phyloP scores from a whole-genome alignment of 2,888 invertebrate species.

The Pogonocherus hispidulus region DNA sequence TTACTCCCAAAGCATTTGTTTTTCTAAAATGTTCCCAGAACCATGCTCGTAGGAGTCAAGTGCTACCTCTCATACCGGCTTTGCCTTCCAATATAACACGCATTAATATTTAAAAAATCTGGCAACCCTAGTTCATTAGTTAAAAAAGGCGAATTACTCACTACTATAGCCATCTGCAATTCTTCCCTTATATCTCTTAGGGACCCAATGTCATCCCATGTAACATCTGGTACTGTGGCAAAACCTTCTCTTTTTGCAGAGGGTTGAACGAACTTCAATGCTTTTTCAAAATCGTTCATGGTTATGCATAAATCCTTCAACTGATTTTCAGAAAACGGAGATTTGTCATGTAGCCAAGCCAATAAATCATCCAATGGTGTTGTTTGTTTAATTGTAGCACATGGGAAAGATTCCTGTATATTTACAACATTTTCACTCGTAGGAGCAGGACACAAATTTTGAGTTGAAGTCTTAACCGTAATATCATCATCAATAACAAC shows the following conservation, averaged over 20 bases:
- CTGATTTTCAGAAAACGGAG: conserved; percentile 75
- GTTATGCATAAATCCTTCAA: conserved; percentile 78
- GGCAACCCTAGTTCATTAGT: too few species aligned
- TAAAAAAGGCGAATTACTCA: conserved; percentile 61
- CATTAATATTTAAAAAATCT: too few species aligned
- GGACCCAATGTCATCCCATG: conserved; percentile 98
- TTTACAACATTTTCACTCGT: neutral
- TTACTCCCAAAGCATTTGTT: too few species aligned
- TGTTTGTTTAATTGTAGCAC: neutral
- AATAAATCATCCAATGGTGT: conserved; percentile 73
- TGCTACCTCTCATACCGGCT: too few species aligned
- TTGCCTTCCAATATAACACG: too few species aligned
- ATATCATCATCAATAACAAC: conserved; percentile 50
- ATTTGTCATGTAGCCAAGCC: conserved; percentile 76
- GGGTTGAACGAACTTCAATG: conserved; percentile 88
- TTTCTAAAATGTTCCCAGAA: too few species aligned
- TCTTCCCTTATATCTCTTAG: conserved; percentile 89
- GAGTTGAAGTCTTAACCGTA: conserved; percentile 53
- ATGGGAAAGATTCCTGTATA: neutral
- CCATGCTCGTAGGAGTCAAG: too few species aligned
- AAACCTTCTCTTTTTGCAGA: conserved; percentile 97
- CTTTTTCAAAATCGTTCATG: conserved; percentile 82
- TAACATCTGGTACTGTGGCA: conserved; percentile 96
- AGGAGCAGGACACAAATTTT: neutral
- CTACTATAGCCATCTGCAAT: conserved; percentile 89